A percentile compares a stretch with the other conserved stretches of the same genome.
Evolutionary conservation across 2,797 vertebrate genomes (phyloP).

Genomic region (Cuniculus paca): DNA sequence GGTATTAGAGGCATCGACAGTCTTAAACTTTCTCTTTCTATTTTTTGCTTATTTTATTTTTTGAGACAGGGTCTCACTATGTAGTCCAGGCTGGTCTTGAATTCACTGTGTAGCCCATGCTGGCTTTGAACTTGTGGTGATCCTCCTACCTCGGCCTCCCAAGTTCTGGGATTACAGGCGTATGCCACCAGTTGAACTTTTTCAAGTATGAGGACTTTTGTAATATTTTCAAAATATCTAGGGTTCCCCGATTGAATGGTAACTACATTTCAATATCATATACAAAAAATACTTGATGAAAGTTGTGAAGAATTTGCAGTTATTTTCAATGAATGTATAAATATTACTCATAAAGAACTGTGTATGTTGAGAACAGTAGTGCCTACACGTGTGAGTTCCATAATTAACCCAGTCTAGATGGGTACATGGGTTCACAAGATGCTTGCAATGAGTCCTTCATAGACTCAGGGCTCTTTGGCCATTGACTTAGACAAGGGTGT

Average conservation of each 20-base stretch:
- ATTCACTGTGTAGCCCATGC: neutral
- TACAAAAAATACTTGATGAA: slow-evolving; percentile 11
- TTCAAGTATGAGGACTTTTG: neutral
- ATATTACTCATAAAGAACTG: neutral
- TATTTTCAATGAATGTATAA: neutral
- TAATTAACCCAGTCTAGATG: neutral
- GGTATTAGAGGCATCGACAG: neutral
- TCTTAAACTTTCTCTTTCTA: neutral
- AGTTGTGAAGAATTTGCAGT: neutral
- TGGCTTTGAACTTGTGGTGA: neutral
- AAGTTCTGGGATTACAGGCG: neutral
- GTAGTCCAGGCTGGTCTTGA: neutral
- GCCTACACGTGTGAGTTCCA: neutral
- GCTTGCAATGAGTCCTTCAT: neutral
- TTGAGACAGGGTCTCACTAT: neutral
- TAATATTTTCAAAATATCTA: neutral
- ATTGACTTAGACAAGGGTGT: neutral
- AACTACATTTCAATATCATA: neutral
- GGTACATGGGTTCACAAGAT: neutral
- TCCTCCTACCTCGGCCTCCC: neutral
- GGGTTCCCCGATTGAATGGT: neutral
- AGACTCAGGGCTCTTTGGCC: neutral
- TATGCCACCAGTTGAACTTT: neutral
- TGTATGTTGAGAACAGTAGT: neutral
- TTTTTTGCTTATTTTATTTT: neutral